A percentile compares a stretch with the other conserved stretches of the same genome.
Evolutionary conservation across 2,888 invertebrate genomes (phyloP).

Genomic region (Orthosia cruda): DNA sequence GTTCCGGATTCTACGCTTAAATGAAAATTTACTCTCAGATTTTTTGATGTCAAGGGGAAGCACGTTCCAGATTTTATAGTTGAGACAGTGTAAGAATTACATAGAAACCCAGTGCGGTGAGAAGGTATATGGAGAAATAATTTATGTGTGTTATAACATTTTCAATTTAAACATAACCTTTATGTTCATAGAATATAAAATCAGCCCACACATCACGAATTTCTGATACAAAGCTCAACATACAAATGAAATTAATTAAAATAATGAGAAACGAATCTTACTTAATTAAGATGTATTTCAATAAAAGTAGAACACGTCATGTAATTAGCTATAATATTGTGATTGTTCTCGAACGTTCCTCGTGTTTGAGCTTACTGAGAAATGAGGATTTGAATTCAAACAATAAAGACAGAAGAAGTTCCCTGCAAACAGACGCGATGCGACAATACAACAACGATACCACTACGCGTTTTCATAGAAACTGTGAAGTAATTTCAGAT

Average conservation of each 20-base stretch:
- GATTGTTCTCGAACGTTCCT: neutral
- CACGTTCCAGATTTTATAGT: too few species aligned
- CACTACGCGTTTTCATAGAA: neutral
- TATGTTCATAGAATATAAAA: conserved; percentile 2
- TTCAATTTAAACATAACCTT: neutral
- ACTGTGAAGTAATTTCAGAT: neutral
- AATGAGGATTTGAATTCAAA: neutral
- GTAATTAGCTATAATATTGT: conserved; percentile 20
- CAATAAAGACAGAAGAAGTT: neutral
- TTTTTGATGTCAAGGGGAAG: too few species aligned
- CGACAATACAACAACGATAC: neutral
- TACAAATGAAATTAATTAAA: conserved; percentile 22
- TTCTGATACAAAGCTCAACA: conserved; percentile 2
- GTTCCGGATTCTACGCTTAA: too few species aligned
- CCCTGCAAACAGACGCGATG: neutral
- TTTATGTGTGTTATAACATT: neutral
- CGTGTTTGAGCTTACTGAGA: neutral
- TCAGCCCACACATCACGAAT: conserved; percentile 14
- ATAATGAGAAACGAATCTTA: conserved; percentile 21
- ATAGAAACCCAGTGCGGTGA: too few species aligned
- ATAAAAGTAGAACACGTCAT: conserved; percentile 8
- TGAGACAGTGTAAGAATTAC: too few species aligned
- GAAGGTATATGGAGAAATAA: too few species aligned
- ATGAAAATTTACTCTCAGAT: too few species aligned
- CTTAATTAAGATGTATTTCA: conserved; percentile 40